Base-by-base conservation (phyloP, 1,140 invertebrate species). In the Calliphora vicina region DNA sequence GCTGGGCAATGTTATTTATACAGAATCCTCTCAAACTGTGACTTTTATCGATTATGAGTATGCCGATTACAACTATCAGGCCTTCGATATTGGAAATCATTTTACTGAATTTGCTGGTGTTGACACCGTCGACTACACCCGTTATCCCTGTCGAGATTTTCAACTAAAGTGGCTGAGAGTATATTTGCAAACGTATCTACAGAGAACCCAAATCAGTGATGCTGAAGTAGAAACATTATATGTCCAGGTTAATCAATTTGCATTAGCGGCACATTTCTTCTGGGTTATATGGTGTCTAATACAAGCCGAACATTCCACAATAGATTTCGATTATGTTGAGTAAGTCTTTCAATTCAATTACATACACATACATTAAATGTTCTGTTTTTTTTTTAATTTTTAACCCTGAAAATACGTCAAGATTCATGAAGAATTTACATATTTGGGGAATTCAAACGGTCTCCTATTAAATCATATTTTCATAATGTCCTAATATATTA, bases 1-100 rank as follows among this genome's bases (percentile, higher is more conserved):
- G 84, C 92, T 99, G 83, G 96, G 95, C 86, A 99, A 99, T 92
- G 94, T 99, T 82, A 94, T 99, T 81, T 96, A 96, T 87, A 94
- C 97, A 87, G 90, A 94, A 87, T 92, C 93, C 83, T 92, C 93
- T 87, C 92, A 94, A 85, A 92, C 92, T 85, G 94, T 99, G 4
- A 94, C 94, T 25, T 99, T 99, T 90, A 99, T 99, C 87, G 99
- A 99, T 91, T 99, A 97, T 91, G 99, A 99, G 91, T 99, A 99
- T 92, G 96, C 96, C 9, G 95, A 93, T 83, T 95, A 95, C 86
- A 99, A 99, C 92, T 98, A 97, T 92, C 97, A 98, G 91, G 96
- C 97, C 1, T 99, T 94, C 91, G 99, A 99, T 91, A 98, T 99
- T 90, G 98, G 95, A 17, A 99, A 99, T 93, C 98, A 99, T 92